Base-by-base conservation (phyloP, 2,113 vertebrate species). In the Oncorhynchus mykiss region DNA sequence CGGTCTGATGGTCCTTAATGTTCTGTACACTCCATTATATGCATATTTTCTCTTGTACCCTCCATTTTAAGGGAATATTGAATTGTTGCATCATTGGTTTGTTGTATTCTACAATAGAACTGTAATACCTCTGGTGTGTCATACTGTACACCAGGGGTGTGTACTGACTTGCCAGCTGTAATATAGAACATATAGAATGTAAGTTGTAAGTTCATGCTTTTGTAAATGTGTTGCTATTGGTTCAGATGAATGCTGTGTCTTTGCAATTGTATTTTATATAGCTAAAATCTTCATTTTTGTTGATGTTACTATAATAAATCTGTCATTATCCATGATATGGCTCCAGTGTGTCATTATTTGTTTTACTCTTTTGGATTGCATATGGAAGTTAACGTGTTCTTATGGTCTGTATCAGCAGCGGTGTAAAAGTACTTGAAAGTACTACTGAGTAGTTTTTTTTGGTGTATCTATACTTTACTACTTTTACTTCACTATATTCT, bases 251-350 rank as follows among this genome's bases (percentile, higher is more conserved):
- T 69, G 57, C 70, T 79, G 84, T 86, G 73, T 57, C 78, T 82
- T 79, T 3, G 71, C 27, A 20, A 20, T 64, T 82, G 74, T 79
- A 70, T 84, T 85, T 62, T 83, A 83, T 67, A 54, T 0, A 18
- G 51, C 82, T 85, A 80, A 65, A 75, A 73, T 78, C 48, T 78
- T 86, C 82, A 75, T 88, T 87, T 82, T 82, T 67, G 48, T 88
- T 78, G 78, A 39, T 86, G 77, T 84, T 83, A 72, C 54, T 81
- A 73, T 31, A 93, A 91, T 93, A 93, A 91, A 93, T 75, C 75
- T 74, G 62, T 76, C 48, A 9, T 54, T 84, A 73, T 67, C 3
- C 18, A 25, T 7, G 64, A n/a, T 39, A 29, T 27, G 5, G 8
- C 78, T 34, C 29, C 8, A 51, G 5, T 39, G 57, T 20, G 1